Evolutionary conservation across 2,113 vertebrate genomes (phyloP).

Genomic region (Haplochromis burtoni): DNA sequence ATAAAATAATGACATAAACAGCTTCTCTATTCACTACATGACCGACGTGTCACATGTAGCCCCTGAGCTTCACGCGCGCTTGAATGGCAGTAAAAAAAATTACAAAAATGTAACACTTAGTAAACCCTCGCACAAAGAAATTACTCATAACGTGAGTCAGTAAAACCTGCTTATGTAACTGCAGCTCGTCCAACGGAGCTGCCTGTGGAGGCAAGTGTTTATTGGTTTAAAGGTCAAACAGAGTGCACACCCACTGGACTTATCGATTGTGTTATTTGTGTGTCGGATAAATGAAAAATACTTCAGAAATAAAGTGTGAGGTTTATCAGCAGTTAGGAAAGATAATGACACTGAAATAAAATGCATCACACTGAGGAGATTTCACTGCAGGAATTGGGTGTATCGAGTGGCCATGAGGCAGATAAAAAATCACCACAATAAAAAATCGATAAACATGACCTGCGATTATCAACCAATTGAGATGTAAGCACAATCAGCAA

Average conservation of each 20-base stretch:
- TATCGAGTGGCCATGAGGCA: neutral
- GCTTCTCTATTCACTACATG: neutral
- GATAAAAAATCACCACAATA: slow-evolving; percentile 38
- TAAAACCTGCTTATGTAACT: neutral
- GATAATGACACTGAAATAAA: neutral
- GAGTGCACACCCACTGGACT: neutral
- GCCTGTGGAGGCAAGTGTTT: neutral
- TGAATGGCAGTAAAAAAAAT: neutral
- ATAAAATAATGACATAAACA: neutral
- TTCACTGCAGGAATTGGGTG: neutral
- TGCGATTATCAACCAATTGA: slow-evolving; percentile 12
- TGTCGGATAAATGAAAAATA: slow-evolving; percentile 16
- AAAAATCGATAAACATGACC: slow-evolving; percentile 50
- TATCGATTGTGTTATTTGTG: slow-evolving; percentile 34
- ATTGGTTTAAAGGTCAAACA: slow-evolving; percentile 36
- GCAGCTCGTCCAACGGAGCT: neutral
- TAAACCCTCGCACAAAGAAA: neutral
- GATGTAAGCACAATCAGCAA: neutral
- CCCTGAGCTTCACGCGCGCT: neutral
- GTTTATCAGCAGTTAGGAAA: neutral
- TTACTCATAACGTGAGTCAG: neutral
- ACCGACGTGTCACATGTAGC: neutral
- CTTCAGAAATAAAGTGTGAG: neutral
- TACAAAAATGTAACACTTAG: neutral
- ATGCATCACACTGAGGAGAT: neutral